Conservation (phyloP, 2,113 vertebrate genomes). For the Serinus canaria region DNA sequence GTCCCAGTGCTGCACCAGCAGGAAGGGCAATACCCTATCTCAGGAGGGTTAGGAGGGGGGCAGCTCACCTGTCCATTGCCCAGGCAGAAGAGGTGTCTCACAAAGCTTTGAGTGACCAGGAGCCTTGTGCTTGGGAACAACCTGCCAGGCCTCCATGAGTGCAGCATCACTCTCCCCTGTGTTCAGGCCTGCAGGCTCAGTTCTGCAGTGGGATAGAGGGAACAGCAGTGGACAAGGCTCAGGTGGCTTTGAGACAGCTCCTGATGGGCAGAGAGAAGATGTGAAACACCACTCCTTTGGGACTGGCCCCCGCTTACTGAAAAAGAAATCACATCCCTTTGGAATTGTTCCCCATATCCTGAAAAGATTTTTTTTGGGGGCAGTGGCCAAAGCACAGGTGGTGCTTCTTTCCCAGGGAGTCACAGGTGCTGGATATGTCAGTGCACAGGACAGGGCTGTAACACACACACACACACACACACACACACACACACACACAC, state of each 20-base stretch:
- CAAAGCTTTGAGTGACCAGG: background rate
- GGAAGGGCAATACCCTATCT: background rate
- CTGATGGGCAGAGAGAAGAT: background rate
- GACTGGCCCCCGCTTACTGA: fast-evolving
- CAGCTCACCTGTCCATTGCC: background rate
- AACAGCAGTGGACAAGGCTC: background rate
- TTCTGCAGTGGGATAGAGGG: background rate
- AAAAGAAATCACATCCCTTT: background rate
- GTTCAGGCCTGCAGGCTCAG: background rate
- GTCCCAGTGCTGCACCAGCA: background rate
- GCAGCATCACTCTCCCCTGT: background rate
- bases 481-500: too few species aligned
- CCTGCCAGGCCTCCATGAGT: background rate
- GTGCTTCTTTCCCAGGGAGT: background rate
- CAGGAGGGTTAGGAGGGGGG: background rate
- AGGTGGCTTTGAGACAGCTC: background rate
- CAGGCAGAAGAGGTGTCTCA: background rate
- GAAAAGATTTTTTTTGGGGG: background rate
- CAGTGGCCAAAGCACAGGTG: background rate
- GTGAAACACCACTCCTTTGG: background rate
- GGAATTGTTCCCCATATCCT: background rate
- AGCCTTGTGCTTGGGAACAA: background rate
- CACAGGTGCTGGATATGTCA: background rate
- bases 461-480: fast-evolving
- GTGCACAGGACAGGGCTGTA: background rate